A percentile compares a stretch with the other conserved stretches of the same genome.
These are phyloP conservation scores for Oscheius sp. DNA, from an alignment of 2,888 invertebrate genomes.

Conservation along the genomic window DNA sequence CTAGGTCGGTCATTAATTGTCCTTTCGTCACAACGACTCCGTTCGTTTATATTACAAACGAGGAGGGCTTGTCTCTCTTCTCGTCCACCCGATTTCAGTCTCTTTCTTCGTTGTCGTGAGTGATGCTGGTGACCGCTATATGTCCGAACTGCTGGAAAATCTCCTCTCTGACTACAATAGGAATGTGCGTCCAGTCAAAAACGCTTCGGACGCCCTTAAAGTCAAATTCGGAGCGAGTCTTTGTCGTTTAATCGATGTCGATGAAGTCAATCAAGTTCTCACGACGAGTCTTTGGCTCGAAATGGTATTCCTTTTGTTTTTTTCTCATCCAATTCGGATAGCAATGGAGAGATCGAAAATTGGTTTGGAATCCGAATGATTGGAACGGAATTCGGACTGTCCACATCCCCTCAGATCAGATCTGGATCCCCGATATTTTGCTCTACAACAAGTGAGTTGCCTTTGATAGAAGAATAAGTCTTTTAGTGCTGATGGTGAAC, in stretches of 20 bases:
- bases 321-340: slow-evolving; percentile 15
- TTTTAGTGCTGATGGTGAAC: slow-evolving; percentile 60
- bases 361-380: slow-evolving; percentile 88
- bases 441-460: slow-evolving; percentile 84
- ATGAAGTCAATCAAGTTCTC: slow-evolving; percentile 59
- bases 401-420: slow-evolving; percentile 92
- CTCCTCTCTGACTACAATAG: slow-evolving; percentile 53
- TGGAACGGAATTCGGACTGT: slow-evolving; percentile 93
- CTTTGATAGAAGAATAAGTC: no score
- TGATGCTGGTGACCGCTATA: slow-evolving; percentile 36
- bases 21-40: background rate
- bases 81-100: background rate
- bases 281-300: slow-evolving; percentile 62
- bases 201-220: slow-evolving; percentile 53
- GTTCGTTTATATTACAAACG: slow-evolving; percentile 14
- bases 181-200: slow-evolving; percentile 53
- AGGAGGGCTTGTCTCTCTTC: background rate
- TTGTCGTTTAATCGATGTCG: slow-evolving; percentile 58
- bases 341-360: slow-evolving; percentile 92
- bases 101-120: background rate
- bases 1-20: slow-evolving; percentile 26
- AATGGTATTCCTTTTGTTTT: slow-evolving; percentile 38
- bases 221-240: slow-evolving; percentile 56
- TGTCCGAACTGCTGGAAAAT: slow-evolving; percentile 48
- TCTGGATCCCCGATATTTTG: slow-evolving; percentile 94